A percentile compares a stretch with the other conserved stretches of the same genome.
Evolutionary conservation across 2,113 vertebrate species (phyloP).

Genomic region (Halcyon senegalensis): DNA sequence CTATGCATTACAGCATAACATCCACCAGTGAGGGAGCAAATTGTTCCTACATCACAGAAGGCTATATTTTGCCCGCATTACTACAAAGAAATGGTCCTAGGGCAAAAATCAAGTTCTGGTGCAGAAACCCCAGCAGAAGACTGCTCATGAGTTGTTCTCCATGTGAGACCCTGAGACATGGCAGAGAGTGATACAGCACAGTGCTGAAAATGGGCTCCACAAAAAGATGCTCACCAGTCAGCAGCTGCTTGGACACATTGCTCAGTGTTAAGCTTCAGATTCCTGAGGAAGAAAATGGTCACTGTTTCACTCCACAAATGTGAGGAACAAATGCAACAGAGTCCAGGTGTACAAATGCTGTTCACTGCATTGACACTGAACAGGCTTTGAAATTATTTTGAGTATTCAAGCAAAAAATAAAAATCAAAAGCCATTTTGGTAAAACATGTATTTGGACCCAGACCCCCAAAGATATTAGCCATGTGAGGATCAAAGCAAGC

Average conservation of each 20-base stretch:
- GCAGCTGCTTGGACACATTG: not conserved
- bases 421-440: not conserved
- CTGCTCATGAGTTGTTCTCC: not conserved
- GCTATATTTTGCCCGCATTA: not conserved
- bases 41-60: fast-evolving
- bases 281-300: not conserved
- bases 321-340: not conserved
- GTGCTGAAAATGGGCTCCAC: not conserved
- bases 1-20: not conserved
- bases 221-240: not conserved
- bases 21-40: not conserved
- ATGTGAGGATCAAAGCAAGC: not conserved
- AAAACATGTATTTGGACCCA: not conserved
- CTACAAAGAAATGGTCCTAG: not conserved
- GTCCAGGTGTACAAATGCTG: not conserved
- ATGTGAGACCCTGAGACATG: not conserved
- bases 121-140: not conserved
- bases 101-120: not conserved
- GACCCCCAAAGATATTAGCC: not conserved
- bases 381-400: not conserved
- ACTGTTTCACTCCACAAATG: not conserved
- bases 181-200: not conserved
- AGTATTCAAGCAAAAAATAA: not conserved
- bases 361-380: not conserved
- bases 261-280: not conserved